Percentiles rank a stretch among this genome's conserved stretches.
Conservation (phyloP, 2,888 invertebrate species). For the Tenthredo distinguenda region DNA sequence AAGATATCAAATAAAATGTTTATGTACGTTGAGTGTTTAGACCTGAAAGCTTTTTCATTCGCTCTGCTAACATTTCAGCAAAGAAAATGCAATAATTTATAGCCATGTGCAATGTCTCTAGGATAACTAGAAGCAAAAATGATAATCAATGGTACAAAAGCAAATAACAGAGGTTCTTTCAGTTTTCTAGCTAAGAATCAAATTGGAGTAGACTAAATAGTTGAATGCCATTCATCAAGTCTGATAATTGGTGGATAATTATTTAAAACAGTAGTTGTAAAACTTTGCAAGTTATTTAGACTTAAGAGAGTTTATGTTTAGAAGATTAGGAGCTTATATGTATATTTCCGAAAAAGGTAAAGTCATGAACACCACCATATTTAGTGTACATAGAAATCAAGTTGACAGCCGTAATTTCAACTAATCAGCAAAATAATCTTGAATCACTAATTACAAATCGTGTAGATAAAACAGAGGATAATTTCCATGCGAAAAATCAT, state of each 20-base stretch:
- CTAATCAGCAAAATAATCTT: not conserved
- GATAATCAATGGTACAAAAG: not conserved
- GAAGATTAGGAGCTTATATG: not conserved
- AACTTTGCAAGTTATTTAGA: not conserved
- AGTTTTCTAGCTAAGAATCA: not conserved
- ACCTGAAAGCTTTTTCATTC: constrained; percentile 1
- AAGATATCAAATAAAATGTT: constrained; percentile 39
- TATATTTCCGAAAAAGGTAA: not conserved
- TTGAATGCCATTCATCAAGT: not conserved
- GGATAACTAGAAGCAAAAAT: not conserved
- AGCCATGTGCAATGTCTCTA: not conserved
- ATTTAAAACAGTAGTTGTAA: not conserved
- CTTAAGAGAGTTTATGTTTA: not conserved
- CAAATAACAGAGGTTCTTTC: not conserved
- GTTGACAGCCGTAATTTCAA: not conserved
- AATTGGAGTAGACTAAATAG: not conserved
- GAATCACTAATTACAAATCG: not conserved
- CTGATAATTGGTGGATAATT: not conserved
- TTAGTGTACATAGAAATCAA: not conserved
- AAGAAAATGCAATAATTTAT: constrained; percentile 4
- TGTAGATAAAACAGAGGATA: constrained; percentile 33
- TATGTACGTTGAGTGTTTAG: constrained; percentile 29
- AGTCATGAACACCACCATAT: not conserved
- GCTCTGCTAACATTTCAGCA: constrained; percentile 7
- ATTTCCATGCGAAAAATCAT: constrained; percentile 13